Base-by-base conservation (phyloP, 2,888 invertebrate species). In the Phragmatobia fuliginosa region DNA sequence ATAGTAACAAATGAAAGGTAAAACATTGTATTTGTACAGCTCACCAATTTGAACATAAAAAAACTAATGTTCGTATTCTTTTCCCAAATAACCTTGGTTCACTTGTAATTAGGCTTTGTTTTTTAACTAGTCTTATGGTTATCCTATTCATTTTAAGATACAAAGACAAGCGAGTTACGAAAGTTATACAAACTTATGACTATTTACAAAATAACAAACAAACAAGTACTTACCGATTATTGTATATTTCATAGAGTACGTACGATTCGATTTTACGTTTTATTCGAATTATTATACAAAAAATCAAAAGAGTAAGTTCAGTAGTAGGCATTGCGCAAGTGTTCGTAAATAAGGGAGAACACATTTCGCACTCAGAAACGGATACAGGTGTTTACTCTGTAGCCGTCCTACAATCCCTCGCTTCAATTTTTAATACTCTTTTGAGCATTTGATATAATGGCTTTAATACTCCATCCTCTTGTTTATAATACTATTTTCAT, bases 381-480 rank as follows among this genome's bases (percentile, higher is more conserved):
- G 93, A 93, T 92, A 93, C 93, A 93, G 93, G 91, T 93, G 93
- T 85, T 86, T 83, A 83, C 83, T 84, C 83, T 81, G 85, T 78
- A 82, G 88, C 87, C 83, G 88, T 56, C 36, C 28, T 56, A 36
- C 85, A 87, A 91, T 89, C 88, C 88, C 84, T 80, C 84, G 79
- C 84, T 83, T 82, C 82, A 80, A 74, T 49, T 76, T 84, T 88
- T 87, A 85, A 76, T 65, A 73, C 73, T 79, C 85, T 87, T 87
- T 85, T 72, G 70, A 65, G 61, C 66, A 68, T 75, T 75, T 73
- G 62, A 60, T 71, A 66, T 21, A 59, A 68, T 85, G 81, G 70
- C 1, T 71, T 25, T 63, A 11, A 16, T n/a, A 21, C 21, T 32
- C 45, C 21, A 16, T 62, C 68, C 25, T 66, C 21, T 41, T n/a